phyloP scores from a whole-genome alignment of 2,797 vertebrate genomes.

The Chelonia mydas region DNA sequence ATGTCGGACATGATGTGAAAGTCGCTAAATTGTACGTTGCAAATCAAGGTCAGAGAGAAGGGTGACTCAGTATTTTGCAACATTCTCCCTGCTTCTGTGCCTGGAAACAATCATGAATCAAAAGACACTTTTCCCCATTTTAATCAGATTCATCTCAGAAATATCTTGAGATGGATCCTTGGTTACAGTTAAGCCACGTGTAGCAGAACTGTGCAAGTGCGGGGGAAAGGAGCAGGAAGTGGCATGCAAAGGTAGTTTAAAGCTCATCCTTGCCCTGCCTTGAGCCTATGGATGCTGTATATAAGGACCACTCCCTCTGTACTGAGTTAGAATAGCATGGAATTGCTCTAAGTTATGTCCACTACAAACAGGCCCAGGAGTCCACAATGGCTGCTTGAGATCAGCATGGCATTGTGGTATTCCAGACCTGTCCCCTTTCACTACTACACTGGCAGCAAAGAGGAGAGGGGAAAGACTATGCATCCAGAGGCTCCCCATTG shows the following conservation, averaged over 20 bases:
- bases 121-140: neutral
- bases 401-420: neutral
- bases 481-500: slow-evolving; percentile 22
- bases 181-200: neutral
- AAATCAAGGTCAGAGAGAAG: slow-evolving; percentile 69
- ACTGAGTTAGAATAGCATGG: neutral
- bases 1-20: slow-evolving; percentile 61
- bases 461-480: neutral
- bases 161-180: neutral
- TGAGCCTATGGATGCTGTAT: neutral
- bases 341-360: neutral
- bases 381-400: neutral
- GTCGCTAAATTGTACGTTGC: slow-evolving; percentile 50
- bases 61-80: slow-evolving; percentile 25
- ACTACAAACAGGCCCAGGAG: neutral
- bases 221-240: neutral
- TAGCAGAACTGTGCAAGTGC: neutral
- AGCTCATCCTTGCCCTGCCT: neutral
- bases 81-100: slow-evolving; percentile 16
- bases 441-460: neutral
- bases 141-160: neutral
- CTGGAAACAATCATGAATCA: neutral
- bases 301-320: neutral
- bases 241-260: neutral
- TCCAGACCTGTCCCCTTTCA: neutral